A percentile compares a stretch with the other conserved stretches of the same genome.
Evolutionary conservation across 2,888 invertebrate species (phyloP).

Genomic region (Baronia brevicornis): DNA sequence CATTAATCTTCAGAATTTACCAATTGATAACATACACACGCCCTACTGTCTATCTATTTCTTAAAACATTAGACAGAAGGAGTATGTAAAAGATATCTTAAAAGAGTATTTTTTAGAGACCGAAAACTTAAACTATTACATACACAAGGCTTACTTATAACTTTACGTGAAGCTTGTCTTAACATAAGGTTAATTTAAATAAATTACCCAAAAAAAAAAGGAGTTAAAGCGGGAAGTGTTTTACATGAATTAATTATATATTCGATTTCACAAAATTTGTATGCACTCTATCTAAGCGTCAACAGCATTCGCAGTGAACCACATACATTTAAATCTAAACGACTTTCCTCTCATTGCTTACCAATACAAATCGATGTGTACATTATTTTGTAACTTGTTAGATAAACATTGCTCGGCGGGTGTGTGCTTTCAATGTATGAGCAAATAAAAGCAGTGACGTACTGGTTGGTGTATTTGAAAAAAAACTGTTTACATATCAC

Average conservation of each 20-base stretch:
- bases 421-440: slow-evolving; percentile 31
- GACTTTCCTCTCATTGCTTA: slow-evolving; percentile 28
- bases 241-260: slow-evolving; percentile 1
- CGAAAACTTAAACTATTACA: no score
- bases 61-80: no score
- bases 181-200: no score
- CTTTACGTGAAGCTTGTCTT: no score
- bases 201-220: no score
- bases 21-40: no score
- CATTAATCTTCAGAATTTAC: no score
- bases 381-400: slow-evolving; percentile 30
- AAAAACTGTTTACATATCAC: slow-evolving; percentile 7
- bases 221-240: background rate
- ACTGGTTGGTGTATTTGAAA: slow-evolving; percentile 12
- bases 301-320: slow-evolving; percentile 23
- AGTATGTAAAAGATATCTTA: no score
- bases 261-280: slow-evolving; percentile 16
- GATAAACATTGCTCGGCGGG: slow-evolving; percentile 24
- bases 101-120: no score
- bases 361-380: slow-evolving; percentile 24
- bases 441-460: slow-evolving; percentile 19
- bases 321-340: slow-evolving; percentile 25
- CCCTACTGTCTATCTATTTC: no score
- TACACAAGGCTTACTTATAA: no score
- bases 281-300: slow-evolving; percentile 24